Evolutionary conservation across 2,888 invertebrate species (phyloP).

Genomic region (Protophormia terraenovae): DNA sequence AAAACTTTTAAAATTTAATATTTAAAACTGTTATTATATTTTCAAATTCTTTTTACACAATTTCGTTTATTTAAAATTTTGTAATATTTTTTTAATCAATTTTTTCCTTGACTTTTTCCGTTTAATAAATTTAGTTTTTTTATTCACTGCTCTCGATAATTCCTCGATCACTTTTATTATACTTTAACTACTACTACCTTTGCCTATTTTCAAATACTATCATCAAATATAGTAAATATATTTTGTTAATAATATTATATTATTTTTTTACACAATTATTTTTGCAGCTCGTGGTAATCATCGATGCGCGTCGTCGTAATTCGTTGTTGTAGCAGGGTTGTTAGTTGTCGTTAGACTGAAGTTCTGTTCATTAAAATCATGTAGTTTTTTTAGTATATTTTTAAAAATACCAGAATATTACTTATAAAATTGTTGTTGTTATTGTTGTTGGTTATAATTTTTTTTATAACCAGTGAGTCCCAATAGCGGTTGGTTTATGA

Average conservation of each 20-base stretch:
- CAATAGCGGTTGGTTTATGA: slow-evolving; percentile 46
- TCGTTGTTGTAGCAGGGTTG: slow-evolving; percentile 64
- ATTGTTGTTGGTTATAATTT: neutral
- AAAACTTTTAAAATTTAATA: no score
- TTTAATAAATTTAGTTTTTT: neutral
- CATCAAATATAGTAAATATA: no score
- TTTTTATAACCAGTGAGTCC: slow-evolving; percentile 54
- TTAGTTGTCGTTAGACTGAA: slow-evolving; percentile 62
- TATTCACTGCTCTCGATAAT: neutral
- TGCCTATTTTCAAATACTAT: neutral
- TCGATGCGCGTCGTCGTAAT: slow-evolving; percentile 66
- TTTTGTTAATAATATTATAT: no score
- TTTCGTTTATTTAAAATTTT: no score
- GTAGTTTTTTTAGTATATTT: slow-evolving; percentile 23
- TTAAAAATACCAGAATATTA: slow-evolving; percentile 23
- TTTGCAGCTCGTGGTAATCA: slow-evolving; percentile 42
- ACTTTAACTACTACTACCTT: neutral
- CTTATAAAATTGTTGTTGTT: neutral
- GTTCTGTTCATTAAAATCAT: slow-evolving; percentile 58
- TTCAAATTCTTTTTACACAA: no score
- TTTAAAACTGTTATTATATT: no score
- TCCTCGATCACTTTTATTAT: neutral
- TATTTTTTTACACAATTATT: slow-evolving; percentile 31
- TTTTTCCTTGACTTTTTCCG: no score
- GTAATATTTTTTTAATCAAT: no score